Evolutionary conservation across 2,888 invertebrate genomes (phyloP).

Genomic region (Tryphoninae sp.): DNA sequence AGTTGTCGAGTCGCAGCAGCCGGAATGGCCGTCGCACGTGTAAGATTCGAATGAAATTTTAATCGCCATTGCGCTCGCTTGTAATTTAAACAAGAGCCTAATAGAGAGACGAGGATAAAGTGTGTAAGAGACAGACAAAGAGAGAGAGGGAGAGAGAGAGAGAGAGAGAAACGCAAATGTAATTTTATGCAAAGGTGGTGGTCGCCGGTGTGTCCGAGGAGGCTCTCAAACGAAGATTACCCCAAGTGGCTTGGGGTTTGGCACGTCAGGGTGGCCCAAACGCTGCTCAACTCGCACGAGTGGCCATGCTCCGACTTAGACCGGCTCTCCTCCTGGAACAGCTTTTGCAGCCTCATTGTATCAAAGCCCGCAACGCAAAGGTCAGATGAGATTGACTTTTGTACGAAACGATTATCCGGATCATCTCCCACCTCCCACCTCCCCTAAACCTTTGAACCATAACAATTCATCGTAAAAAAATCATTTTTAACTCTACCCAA

Average conservation of each 20-base stretch:
- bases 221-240: constrained; percentile 79
- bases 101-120: neutral
- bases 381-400: constrained; percentile 62
- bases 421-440: neutral
- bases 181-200: constrained; percentile 69
- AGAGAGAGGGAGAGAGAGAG: neutral
- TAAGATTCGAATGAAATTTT: constrained; percentile 63
- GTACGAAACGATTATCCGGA: constrained; percentile 18
- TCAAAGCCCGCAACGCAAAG: constrained; percentile 78
- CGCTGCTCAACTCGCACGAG: constrained; percentile 80
- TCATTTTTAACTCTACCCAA: no score
- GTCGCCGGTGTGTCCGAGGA: constrained; percentile 76
- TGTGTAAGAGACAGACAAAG: neutral
- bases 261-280: constrained; percentile 82
- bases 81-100: constrained; percentile 2
- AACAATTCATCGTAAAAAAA: neutral
- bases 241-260: constrained; percentile 80
- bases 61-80: constrained; percentile 6
- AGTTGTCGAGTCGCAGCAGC: constrained; percentile 82
- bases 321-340: constrained; percentile 83
- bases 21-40: constrained; percentile 80
- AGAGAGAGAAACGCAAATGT: constrained; percentile 32
- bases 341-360: constrained; percentile 81
- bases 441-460: neutral
- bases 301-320: constrained; percentile 82